These are phyloP conservation scores for Apis laboriosa DNA, from an alignment of 1,140 invertebrate genomes.

Conservation along the genomic window DNA sequence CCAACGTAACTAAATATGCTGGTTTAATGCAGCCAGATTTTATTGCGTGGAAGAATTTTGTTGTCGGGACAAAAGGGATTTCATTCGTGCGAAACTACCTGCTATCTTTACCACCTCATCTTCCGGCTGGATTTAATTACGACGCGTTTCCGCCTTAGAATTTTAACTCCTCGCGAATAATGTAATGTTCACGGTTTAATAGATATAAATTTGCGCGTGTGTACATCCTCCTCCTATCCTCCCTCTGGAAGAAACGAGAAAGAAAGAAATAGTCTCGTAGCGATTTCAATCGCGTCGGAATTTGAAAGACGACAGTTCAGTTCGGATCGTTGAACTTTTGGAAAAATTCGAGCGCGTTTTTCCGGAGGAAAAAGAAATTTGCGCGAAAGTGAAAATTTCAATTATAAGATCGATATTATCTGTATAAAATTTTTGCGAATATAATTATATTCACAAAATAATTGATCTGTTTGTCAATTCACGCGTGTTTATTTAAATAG, in stretches of 20 bases:
- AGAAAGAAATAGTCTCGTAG: not conserved
- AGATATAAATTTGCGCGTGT: not conserved
- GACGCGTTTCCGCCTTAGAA: not conserved
- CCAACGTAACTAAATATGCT: not conserved
- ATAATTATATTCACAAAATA: too few relatives aligned
- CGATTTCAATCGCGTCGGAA: not conserved
- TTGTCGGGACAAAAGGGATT: not conserved
- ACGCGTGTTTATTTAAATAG: too few relatives aligned
- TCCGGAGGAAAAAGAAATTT: too few relatives aligned
- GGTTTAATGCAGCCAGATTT: not conserved
- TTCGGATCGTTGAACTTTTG: too few relatives aligned
- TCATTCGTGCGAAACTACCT: conserved; percentile 3
- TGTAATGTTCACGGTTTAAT: not conserved
- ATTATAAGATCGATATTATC: too few relatives aligned
- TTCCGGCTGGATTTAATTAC: not conserved
- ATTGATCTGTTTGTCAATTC: too few relatives aligned
- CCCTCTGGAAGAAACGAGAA: not conserved
- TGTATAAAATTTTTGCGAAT: too few relatives aligned
- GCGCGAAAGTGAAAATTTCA: too few relatives aligned
- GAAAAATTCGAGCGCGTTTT: too few relatives aligned
- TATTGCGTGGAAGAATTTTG: not conserved
- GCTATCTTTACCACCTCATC: not conserved
- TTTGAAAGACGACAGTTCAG: too few relatives aligned
- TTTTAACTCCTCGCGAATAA: not conserved
- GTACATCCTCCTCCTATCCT: not conserved